Evolutionary conservation across 2,888 invertebrate species (phyloP), one percentile per base, ranked within the genome.

Genomic region (Nomada goodeniana): DNA sequence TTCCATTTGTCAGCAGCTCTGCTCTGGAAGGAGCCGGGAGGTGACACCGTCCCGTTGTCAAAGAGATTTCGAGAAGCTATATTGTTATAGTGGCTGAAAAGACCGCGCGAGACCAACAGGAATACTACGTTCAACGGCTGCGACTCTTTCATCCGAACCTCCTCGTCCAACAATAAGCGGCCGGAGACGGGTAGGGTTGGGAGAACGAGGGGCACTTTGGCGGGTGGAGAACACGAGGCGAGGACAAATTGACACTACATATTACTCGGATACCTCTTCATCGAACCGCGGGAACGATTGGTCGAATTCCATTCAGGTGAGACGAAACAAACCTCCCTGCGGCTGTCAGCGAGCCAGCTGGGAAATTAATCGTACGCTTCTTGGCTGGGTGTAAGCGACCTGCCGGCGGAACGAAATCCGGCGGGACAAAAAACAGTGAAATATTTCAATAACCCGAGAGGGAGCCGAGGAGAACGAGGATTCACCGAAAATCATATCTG

Each of bases 1-100:
- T 36, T 69, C 73, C 88, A 88, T 88, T 88, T 88, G 86, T 88
- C 88, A 88, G 76, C 53, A 72, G 55, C 7, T 67, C 73, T 36
- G 57, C 64, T 47, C 47, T 60, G 23, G 60, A 73, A 64, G 53
- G 42, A 72, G 76, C 20, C 74, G 52, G 26, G 52, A 50, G 59
- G 57, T 63, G 75, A 75, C 55, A 42, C 44, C 23, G 61, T 61
- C 71, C 20, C 47, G 61, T 18, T 50, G 59, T 79, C 80, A 79
- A 87, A 87, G 77, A 78, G 73, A 36, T 84, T 79, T 82, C 60
- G 71, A 87, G 77, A 71, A 69, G 75, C 52, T 52, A 63, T 60
- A 84, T 87, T 85, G 86, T 87, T 53, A 59, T 7, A 47, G 55
- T 20, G 52, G 50, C n/a, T 87, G 64, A 87, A 86, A 85, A 76